Conservation (phyloP, 2,113 vertebrate genomes). For the Boulengeromyrus knoepffleri region DNA sequence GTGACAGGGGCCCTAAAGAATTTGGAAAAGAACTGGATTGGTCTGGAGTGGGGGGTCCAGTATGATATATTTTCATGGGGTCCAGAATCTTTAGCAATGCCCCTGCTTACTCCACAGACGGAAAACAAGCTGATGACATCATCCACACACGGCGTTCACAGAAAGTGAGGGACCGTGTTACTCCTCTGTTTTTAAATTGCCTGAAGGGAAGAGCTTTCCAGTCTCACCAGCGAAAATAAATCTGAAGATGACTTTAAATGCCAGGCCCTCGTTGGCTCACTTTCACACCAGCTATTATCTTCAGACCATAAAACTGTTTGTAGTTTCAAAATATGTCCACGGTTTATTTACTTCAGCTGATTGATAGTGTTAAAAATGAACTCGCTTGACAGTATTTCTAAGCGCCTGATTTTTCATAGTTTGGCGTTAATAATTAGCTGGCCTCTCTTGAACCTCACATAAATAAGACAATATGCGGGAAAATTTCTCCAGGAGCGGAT, state of each 20-base stretch:
- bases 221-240: not conserved
- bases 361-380: not conserved
- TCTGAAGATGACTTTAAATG: not conserved
- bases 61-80: no score
- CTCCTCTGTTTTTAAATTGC: not conserved
- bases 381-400: not conserved
- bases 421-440: conserved; percentile 16
- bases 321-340: not conserved
- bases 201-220: not conserved
- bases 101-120: not conserved
- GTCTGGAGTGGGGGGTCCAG: no score
- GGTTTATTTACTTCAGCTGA: not conserved
- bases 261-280: not conserved
- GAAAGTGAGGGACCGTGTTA: no score
- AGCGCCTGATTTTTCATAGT: not conserved
- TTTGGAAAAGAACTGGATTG: no score
- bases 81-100: no score
- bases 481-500: not conserved
- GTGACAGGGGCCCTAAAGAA: no score
- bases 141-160: not conserved
- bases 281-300: not conserved
- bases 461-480: conserved; percentile 11
- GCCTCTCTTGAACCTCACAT: not conserved
- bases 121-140: not conserved
- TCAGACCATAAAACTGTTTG: not conserved